Conservation (phyloP, 2,888 invertebrate genomes). For the Drosophila leonis region DNA sequence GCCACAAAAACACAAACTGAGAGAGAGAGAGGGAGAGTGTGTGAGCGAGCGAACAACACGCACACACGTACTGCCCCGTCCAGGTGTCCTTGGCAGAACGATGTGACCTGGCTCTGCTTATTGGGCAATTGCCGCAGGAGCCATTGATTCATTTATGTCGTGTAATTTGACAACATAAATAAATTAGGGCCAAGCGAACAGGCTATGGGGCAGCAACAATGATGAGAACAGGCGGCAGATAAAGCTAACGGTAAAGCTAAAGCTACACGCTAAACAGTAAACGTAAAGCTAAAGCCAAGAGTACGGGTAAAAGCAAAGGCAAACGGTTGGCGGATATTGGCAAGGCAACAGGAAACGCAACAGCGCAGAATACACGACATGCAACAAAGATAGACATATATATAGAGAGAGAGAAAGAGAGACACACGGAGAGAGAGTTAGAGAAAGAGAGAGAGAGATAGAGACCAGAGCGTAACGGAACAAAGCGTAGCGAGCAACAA, state of each 20-base stretch:
- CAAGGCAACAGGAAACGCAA: conserved; percentile 76
- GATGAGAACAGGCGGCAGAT: background rate
- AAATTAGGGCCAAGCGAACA: conserved; percentile 58
- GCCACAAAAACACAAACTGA: background rate
- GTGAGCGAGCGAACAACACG: background rate
- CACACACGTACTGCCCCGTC: background rate
- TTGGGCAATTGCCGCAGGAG: conserved; percentile 45
- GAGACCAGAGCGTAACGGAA: conserved; percentile 22
- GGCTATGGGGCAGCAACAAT: conserved; percentile 14
- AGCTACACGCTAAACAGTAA: conserved; percentile 2
- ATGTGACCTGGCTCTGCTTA: conserved; percentile 24
- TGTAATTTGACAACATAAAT: conserved; percentile 80
- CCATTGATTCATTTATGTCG: conserved; percentile 79
- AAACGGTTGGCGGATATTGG: conserved; percentile 68
- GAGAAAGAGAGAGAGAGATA: background rate
- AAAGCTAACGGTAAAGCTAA: background rate
- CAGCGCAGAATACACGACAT: conserved; percentile 40
- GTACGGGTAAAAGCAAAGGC: conserved; percentile 32
- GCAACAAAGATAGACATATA: conserved; percentile 1
- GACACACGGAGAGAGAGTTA: background rate
- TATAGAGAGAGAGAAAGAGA: background rate
- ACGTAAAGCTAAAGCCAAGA: background rate
- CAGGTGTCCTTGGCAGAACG: conserved; percentile 41
- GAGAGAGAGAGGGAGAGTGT: background rate
- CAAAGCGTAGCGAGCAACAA: conserved; percentile 34